Percentiles rank a stretch among this genome's conserved stretches.
Conservation (phyloP, 2,888 invertebrate species). For the Drosophila algonquin region DNA sequence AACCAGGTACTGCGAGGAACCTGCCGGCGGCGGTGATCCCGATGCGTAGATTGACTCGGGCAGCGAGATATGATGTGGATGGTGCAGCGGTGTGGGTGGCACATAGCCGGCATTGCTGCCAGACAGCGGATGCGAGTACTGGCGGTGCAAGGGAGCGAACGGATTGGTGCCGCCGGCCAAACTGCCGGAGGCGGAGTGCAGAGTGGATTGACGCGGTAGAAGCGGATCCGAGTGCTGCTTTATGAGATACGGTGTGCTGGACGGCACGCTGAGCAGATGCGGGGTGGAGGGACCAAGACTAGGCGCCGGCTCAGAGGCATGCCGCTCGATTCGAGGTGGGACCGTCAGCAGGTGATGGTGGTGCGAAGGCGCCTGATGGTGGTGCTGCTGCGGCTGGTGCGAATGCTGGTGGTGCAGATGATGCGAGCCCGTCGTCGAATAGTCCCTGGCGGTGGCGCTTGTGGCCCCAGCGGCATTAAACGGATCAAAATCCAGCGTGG, state of each 20-base stretch:
- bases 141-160: conserved; percentile 84
- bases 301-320: conserved; percentile 87
- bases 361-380: conserved; percentile 55
- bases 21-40: conserved; percentile 80
- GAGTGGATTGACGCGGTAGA: conserved; percentile 86
- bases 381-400: conserved; percentile 39
- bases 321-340: conserved; percentile 86
- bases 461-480: conserved; percentile 73
- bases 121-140: conserved; percentile 85
- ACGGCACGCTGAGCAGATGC: conserved; percentile 86
- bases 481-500: conserved; percentile 80
- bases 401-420: conserved; percentile 51
- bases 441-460: conserved; percentile 59
- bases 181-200: conserved; percentile 57
- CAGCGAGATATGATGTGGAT: conserved; percentile 82
- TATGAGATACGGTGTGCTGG: conserved; percentile 85
- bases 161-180: conserved; percentile 63
- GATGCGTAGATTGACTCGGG: conserved; percentile 82
- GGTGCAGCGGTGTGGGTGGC: conserved; percentile 71
- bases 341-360: conserved; percentile 83
- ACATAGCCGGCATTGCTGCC: conserved; percentile 66
- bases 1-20: conserved; percentile 81
- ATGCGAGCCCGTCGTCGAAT: conserved; percentile 60
- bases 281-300: conserved; percentile 85
- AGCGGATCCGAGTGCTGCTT: conserved; percentile 89